phyloP scores from a whole-genome alignment of 2,888 invertebrate species.

The Hipparchia semele region DNA sequence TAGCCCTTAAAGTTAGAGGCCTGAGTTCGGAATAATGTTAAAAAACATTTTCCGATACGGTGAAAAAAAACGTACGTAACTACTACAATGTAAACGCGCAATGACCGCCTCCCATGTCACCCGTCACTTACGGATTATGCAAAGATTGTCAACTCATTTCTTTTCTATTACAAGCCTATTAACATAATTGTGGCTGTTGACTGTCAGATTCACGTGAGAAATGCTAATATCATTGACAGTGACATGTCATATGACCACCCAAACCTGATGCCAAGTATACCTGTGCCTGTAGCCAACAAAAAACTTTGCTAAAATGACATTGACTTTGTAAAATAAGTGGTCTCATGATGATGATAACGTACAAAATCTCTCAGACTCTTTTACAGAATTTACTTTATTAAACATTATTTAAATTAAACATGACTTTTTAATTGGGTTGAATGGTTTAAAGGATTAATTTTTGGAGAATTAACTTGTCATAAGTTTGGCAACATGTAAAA shows the following conservation, averaged over 20 bases:
- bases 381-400: too few relatives aligned
- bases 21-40: too few relatives aligned
- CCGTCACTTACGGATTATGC: conserved; percentile 63
- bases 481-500: too few relatives aligned
- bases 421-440: too few relatives aligned
- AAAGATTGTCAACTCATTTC: conserved; percentile 66
- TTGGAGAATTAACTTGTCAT: too few relatives aligned
- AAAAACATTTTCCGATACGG: not conserved
- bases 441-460: too few relatives aligned
- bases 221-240: conserved; percentile 53
- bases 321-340: too few relatives aligned
- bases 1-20: too few relatives aligned
- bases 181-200: conserved; percentile 69
- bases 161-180: conserved; percentile 58
- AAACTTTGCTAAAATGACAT: not conserved
- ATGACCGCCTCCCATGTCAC: conserved; percentile 28
- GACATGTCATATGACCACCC: conserved; percentile 26
- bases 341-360: too few relatives aligned
- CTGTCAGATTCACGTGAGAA: conserved; percentile 70
- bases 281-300: not conserved
- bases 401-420: too few relatives aligned
- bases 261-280: not conserved
- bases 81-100: conserved; percentile 23
- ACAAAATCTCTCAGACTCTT: too few relatives aligned
- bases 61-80: not conserved